These are phyloP conservation scores for Turdus rufiventris DNA, from an alignment of 2,113 vertebrate genomes.

Conservation along the genomic window DNA sequence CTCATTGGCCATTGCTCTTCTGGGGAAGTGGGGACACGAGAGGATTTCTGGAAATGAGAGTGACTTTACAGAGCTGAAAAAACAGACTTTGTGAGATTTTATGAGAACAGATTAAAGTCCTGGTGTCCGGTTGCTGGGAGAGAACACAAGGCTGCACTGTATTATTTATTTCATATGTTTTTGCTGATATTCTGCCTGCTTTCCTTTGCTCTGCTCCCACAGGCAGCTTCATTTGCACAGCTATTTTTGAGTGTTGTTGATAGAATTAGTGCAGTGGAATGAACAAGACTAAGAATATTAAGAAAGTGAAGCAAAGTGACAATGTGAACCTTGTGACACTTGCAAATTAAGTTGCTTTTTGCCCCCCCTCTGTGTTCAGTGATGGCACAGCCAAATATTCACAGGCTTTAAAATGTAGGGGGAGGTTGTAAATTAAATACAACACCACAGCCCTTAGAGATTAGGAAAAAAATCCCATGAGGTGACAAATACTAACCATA, in stretches of 20 bases:
- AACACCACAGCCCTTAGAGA: neutral
- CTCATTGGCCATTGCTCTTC: constrained; percentile 14
- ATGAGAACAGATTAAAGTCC: neutral
- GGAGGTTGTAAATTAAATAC: neutral
- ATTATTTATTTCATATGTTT: neutral
- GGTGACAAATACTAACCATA: neutral
- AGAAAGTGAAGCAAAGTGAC: neutral
- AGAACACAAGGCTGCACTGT: neutral
- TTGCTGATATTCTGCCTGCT: neutral
- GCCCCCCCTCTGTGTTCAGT: rapidly evolving
- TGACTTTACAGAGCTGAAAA: neutral
- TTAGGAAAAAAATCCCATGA: neutral
- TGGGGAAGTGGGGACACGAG: neutral
- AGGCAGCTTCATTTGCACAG: neutral
- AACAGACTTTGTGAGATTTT: neutral
- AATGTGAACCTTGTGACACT: neutral
- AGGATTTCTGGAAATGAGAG: neutral
- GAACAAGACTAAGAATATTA: neutral
- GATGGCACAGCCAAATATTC: neutral
- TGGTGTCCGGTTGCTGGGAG: neutral
- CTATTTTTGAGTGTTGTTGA: neutral
- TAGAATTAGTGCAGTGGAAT: neutral
- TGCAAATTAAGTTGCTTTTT: neutral
- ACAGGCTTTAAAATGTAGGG: neutral
- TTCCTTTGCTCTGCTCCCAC: neutral